These are phyloP conservation scores for Latrodectus geometricus DNA, from an alignment of 1,140 invertebrate genomes.

Conservation along the genomic window DNA sequence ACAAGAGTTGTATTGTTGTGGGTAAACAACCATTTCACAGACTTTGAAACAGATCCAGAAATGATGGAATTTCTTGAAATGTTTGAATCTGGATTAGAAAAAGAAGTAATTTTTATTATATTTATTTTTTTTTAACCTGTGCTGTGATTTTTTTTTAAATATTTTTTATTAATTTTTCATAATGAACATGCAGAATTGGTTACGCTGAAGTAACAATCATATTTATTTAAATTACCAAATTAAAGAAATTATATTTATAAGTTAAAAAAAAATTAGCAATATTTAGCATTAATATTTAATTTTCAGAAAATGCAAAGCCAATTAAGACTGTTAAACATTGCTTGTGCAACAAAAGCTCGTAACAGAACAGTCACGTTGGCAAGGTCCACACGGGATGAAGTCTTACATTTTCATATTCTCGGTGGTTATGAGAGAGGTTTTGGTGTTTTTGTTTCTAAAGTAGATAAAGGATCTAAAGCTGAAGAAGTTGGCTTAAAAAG, in stretches of 20 bases:
- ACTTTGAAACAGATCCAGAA: slow-evolving; percentile 95
- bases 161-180: neutral
- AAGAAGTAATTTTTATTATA: slow-evolving; percentile 72
- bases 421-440: slow-evolving; percentile 92
- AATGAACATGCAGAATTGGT: neutral
- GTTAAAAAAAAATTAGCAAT: too few relatives aligned
- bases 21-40: slow-evolving; percentile 99
- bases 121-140: too few relatives aligned
- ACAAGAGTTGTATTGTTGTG: slow-evolving; percentile 94
- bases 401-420: slow-evolving; percentile 91
- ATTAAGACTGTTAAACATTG: slow-evolving; percentile 88
- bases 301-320: slow-evolving; percentile 68
- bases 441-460: slow-evolving; percentile 95
- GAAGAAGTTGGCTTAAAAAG: slow-evolving; percentile 96
- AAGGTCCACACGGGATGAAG: slow-evolving; percentile 85
- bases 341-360: slow-evolving; percentile 94
- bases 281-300: neutral
- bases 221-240: too few relatives aligned
- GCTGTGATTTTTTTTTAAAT: neutral
- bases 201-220: too few relatives aligned
- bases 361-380: slow-evolving; percentile 91
- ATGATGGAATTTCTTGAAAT: slow-evolving; percentile 98
- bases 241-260: too few relatives aligned
- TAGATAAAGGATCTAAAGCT: slow-evolving; percentile 92
- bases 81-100: slow-evolving; percentile 88